Percentiles rank a stretch among this genome's conserved stretches.
Evolutionary conservation across 2,888 invertebrate species (phyloP).

Genomic region (Microplitis manilae): DNA sequence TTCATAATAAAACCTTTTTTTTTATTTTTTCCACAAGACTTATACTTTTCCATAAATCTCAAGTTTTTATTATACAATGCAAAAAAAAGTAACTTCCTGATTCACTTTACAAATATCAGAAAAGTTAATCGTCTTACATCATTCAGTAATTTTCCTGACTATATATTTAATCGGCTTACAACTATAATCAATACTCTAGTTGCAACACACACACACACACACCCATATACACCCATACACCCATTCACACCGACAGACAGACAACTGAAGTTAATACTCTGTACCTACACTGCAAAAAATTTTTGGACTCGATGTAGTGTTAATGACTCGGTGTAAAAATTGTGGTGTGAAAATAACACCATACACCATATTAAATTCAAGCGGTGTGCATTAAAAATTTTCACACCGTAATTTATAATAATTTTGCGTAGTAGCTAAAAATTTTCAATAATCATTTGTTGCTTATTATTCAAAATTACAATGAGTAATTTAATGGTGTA

Average conservation of each 20-base stretch:
- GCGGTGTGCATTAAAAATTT: no score
- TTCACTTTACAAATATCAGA: neutral
- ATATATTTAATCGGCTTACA: conserved; percentile 17
- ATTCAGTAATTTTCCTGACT: conserved; percentile 2
- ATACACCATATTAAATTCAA: no score
- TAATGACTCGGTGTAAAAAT: no score
- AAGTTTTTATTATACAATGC: neutral
- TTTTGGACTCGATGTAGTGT: no score
- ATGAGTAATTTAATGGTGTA: no score
- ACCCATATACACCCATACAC: neutral
- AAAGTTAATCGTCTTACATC: neutral
- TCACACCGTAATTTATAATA: no score
- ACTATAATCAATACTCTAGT: conserved; percentile 5
- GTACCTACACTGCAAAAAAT: neutral
- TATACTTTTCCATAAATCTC: neutral
- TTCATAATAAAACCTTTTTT: neutral
- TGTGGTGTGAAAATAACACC: no score
- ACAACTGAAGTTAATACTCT: neutral
- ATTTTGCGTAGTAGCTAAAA: no score
- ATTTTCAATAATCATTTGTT: no score
- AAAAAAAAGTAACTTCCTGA: neutral
- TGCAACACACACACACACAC: neutral
- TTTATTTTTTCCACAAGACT: neutral
- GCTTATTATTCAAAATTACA: no score
- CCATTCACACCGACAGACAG: neutral